These are phyloP conservation scores for Ranitomeya imitator DNA, from an alignment of 2,113 vertebrate species.

Conservation along the genomic window DNA sequence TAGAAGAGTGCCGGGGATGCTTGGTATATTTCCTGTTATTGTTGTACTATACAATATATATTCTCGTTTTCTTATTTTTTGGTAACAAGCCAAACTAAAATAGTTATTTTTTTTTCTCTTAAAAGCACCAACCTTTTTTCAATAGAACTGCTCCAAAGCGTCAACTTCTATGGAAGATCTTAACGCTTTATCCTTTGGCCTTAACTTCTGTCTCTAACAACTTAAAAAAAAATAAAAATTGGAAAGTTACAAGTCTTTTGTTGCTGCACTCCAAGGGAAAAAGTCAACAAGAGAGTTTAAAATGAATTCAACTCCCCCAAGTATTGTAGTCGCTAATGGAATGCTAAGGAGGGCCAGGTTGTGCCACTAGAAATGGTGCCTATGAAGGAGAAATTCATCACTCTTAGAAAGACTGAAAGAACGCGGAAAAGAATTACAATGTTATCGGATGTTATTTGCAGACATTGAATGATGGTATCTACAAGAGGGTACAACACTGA, in stretches of 20 bases:
- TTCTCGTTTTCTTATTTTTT: not conserved
- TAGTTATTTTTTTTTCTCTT: not conserved
- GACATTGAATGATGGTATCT: constrained; percentile 50
- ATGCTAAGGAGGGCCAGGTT: constrained; percentile 46
- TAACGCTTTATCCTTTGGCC: constrained; percentile 24
- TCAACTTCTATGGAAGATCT: constrained; percentile 21
- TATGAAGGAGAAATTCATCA: constrained; percentile 45
- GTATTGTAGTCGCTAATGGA: constrained; percentile 50
- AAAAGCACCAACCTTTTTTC: not conserved
- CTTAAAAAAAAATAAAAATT: constrained; percentile 23
- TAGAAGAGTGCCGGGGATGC: no score
- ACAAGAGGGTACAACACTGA: constrained; percentile 33
- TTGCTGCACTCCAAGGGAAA: constrained; percentile 21
- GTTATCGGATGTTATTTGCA: constrained; percentile 50
- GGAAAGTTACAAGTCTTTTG: constrained; percentile 39
- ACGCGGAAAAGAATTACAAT: constrained; percentile 39
- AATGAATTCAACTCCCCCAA: constrained; percentile 47
- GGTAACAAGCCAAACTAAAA: no score
- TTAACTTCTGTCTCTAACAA: constrained; percentile 12
- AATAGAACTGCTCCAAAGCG: not conserved
- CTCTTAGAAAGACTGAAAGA: constrained; percentile 44
- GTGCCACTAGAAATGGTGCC: constrained; percentile 19
- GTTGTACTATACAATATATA: no score
- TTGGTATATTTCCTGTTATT: no score
- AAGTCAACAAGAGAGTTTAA: constrained; percentile 48